Percentiles rank a stretch among this genome's conserved stretches.
Evolutionary conservation across 2,797 vertebrate species (phyloP).

Genomic region (Microhierax caerulescens): DNA sequence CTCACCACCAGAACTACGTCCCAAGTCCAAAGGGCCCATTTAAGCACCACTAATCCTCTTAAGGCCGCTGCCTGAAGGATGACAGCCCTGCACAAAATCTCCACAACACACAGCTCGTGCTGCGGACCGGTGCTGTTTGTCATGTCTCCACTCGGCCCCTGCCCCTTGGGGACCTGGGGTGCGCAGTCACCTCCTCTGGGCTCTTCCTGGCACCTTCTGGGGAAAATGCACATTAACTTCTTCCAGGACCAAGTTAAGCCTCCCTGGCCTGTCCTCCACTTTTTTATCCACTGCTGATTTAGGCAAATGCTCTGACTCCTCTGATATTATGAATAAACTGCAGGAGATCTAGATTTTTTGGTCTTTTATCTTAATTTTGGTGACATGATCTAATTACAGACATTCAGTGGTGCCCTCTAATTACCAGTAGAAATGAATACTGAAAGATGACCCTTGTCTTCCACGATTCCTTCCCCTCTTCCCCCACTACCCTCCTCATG

Average conservation of each 20-base stretch:
- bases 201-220: background rate
- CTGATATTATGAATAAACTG: constrained; percentile 25
- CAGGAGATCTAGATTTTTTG: constrained; percentile 4
- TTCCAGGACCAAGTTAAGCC: background rate
- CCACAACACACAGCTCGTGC: background rate
- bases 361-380: constrained; percentile 74
- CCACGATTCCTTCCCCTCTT: constrained; percentile 26
- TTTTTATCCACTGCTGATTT: background rate
- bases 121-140: background rate
- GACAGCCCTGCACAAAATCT: background rate
- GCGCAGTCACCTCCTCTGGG: background rate
- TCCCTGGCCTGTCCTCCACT: background rate
- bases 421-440: constrained; percentile 71
- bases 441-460: constrained; percentile 74
- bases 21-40: background rate
- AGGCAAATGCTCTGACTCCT: background rate
- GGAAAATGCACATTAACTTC: background rate
- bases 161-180: background rate
- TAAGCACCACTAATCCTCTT: constrained; percentile 18
- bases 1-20: background rate
- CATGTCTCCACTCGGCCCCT: background rate
- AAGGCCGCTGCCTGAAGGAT: background rate
- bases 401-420: constrained; percentile 66
- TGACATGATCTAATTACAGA: constrained; percentile 74
- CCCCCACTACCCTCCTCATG: constrained; percentile 22